Base-by-base conservation (phyloP, 2,113 vertebrate species). In the Phaethon lepturus region DNA sequence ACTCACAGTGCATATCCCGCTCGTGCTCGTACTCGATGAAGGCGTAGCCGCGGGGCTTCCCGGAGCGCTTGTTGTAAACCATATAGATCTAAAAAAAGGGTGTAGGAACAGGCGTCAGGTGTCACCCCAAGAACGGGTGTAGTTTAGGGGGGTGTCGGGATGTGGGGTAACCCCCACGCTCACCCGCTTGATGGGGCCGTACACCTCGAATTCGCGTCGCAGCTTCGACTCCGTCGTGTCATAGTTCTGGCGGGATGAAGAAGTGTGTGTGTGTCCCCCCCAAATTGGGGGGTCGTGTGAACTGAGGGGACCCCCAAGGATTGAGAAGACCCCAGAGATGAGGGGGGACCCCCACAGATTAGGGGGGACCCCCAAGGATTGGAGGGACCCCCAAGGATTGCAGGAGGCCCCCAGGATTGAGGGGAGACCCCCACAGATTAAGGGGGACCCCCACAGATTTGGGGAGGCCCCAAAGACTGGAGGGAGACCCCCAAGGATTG, bases 11-110 rank as follows among this genome's bases (percentile, higher is more conserved):
- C 99, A 99, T 99, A 95, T 99, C 99, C 40, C 99, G 98, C 88
- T 99, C 99, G 22, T 99, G 99, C 80, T 99, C 99, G 2, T 99
- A 99, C 94, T 99, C 99, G 17, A 99, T 99, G 98, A 99, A 99
- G 28, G 99, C 99, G 26, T 99, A 99, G 88, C 99, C 99, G 0
- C 99, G 98, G 31, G 99, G 99, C 91, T 99, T 99, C 44, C 98
- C 98, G 0, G 99, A 99, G 75, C 97, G 98, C 98, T 99, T 99
- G 97, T 99, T 99, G 98, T 99, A 99, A 26, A 99, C 99, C 67
- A 99, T 99, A 95, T 99, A 99, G 94, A 99, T 99, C 99, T 99
- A 95, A 3, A 14, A 29, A 50, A 12, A 0, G 14, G 19, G 6
- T 1, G 7, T 25, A 23, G 8, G 7, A 17, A 22, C 31, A 23